A percentile compares a stretch with the other conserved stretches of the same genome.
phyloP scores from a whole-genome alignment of 2,797 vertebrate species.

The Distichodus sexfasciatus region DNA sequence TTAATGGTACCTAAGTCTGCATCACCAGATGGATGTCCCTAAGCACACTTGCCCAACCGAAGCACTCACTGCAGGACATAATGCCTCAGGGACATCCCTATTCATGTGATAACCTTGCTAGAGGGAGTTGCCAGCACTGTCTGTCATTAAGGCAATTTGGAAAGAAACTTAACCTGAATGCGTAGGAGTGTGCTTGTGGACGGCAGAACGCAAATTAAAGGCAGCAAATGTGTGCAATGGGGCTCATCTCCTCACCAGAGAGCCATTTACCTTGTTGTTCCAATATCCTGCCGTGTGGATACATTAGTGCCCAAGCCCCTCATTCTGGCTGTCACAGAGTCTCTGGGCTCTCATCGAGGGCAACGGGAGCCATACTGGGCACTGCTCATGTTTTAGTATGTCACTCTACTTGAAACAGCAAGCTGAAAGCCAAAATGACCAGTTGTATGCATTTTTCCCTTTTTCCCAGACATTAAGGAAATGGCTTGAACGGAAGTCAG shows the following conservation, averaged over 20 bases:
- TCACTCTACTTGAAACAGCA: conserved; percentile 34
- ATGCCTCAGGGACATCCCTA: conserved; percentile 33
- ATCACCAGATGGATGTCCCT: conserved; percentile 40
- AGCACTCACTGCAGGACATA: conserved; percentile 27
- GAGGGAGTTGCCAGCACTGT: conserved; percentile 34
- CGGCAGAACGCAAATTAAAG: conserved; percentile 23
- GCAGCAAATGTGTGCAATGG: conserved; percentile 36
- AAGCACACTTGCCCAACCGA: conserved; percentile 11
- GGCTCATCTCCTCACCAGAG: conserved; percentile 36
- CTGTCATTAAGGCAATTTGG: conserved; percentile 41
- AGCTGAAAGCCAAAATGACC: conserved; percentile 39
- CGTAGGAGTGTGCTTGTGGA: conserved; percentile 24
- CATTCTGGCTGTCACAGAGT: conserved; percentile 24
- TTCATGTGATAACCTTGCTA: conserved; percentile 39
- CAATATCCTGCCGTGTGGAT: conserved; percentile 43
- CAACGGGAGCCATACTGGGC: conserved; percentile 29
- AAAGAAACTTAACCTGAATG: conserved; percentile 10
- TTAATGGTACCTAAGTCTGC: conserved; percentile 19
- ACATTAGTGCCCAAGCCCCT: conserved; percentile 43
- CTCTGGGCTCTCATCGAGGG: conserved; percentile 31
- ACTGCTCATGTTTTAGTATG: conserved; percentile 25
- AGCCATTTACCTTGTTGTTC: conserved; percentile 46
- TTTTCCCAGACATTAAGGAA: conserved; percentile 16
- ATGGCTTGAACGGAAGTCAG: conserved; percentile 26
- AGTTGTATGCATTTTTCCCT: conserved; percentile 32